Percentiles rank a stretch among this genome's conserved stretches.
These are phyloP conservation scores for Cactoblastis cactorum DNA, from an alignment of 2,888 invertebrate genomes.

Conservation along the genomic window DNA sequence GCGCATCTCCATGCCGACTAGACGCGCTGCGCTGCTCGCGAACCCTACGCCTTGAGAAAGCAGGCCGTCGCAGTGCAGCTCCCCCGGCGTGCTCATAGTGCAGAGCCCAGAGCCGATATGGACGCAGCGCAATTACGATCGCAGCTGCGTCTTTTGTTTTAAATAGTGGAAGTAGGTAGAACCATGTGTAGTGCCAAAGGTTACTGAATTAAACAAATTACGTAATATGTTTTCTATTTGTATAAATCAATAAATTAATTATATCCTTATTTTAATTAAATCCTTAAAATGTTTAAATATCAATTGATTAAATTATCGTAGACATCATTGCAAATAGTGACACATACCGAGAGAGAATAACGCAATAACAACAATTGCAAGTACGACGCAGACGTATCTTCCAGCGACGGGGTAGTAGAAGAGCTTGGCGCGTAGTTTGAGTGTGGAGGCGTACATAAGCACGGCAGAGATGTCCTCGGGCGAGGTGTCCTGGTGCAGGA, in stretches of 20 bases:
- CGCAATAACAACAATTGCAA: conserved; percentile 79
- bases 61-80: too few relatives aligned
- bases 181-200: conserved; percentile 36
- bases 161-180: too few relatives aligned
- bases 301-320: too few relatives aligned
- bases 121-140: too few relatives aligned
- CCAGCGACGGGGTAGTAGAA: conserved; percentile 86
- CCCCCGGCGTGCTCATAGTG: too few relatives aligned
- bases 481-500: conserved; percentile 88
- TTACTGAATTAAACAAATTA: conserved; percentile 22
- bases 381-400: conserved; percentile 81
- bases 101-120: too few relatives aligned
- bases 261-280: conserved; percentile 7
- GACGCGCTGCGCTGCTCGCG: too few relatives aligned
- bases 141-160: too few relatives aligned
- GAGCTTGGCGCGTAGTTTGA: conserved; percentile 86
- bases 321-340: conserved; percentile 79
- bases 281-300: conserved; percentile 18
- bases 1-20: conserved; percentile 23
- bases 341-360: conserved; percentile 87
- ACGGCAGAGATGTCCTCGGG: conserved; percentile 87
- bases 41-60: too few relatives aligned
- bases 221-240: conserved; percentile 16
- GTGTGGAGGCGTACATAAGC: conserved; percentile 86
- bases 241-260: conserved; percentile 14